Evolutionary conservation across 2,113 vertebrate genomes (phyloP), one percentile per base, ranked within the genome.

Genomic region (Beaufortia kweichowensis): DNA sequence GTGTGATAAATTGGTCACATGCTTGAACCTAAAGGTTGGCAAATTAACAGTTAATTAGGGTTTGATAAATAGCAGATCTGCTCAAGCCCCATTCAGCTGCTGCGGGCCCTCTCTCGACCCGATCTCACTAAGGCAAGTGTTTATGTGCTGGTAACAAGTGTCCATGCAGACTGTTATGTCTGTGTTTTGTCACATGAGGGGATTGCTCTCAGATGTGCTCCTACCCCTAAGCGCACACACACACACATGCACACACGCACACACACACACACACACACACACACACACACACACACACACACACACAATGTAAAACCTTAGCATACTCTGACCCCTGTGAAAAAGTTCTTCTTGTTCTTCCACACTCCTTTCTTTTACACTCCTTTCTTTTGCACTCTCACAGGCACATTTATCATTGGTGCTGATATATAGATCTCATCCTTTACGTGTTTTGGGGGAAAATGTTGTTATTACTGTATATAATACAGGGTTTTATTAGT

Each of bases 131-230:
- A 88, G 86, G 90, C 87, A 88, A 93, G 93, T 94, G 94, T 94
- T 95, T 94, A 93, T 91, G 91, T 86, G 90, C 90, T 86, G 84
- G 89, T 91, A 94, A 92, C 92, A 94, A 94, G 94, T 94, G 93
- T 90, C 87, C 87, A 87, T 87, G 87, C 83, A 86, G 90, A 85
- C 78, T 86, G 85, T 92, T 80, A 86, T 76, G 93, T 90, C 94
- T 95, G 94, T 81, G 81, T 82, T 94, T 90, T 84, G 86, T 94
- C 93, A 94, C 79, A 84, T 59, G 60, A 70, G 76, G 3, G 70
- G 88, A 92, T 93, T 91, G 90, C 82, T 92, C 89, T 89, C 87
- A 88, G 66, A 81, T 90, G 82, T 89, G 82, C 78, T 71, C 84
- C 76, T 77, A 66, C 83, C 78, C 82, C 23, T 63, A 66, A 74